Conservation (phyloP, 2,797 vertebrate species). For the Phaenicophaeus curvirostris region DNA sequence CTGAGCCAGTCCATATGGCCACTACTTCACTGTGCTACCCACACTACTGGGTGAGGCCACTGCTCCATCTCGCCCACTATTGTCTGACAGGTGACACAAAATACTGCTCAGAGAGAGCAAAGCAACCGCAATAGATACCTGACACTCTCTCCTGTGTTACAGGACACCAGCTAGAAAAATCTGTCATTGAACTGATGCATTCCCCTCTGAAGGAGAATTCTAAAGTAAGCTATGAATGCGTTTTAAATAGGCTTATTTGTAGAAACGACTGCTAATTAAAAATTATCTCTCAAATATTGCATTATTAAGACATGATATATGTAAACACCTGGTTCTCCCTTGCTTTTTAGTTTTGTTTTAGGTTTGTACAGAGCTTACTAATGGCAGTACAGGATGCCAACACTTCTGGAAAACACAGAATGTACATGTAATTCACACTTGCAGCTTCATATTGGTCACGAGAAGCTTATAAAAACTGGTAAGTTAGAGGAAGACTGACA, state of each 20-base stretch:
- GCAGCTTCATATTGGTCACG: background rate
- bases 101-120: background rate
- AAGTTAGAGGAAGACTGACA: background rate
- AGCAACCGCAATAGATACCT: background rate
- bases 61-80: background rate
- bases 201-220: background rate
- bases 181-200: background rate
- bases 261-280: background rate
- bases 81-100: background rate
- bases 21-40: background rate
- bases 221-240: background rate
- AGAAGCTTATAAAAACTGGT: background rate
- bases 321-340: background rate
- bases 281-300: background rate
- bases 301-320: background rate
- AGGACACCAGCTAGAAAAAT: slow-evolving; percentile 13
- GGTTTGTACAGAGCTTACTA: background rate
- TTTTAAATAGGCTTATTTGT: background rate
- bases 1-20: slow-evolving; percentile 41
- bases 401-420: background rate
- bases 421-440: accelerated
- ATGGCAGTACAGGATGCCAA: background rate
- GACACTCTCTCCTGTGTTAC: background rate
- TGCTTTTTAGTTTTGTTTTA: background rate
- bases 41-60: background rate